Base-by-base conservation (phyloP, 2,797 vertebrate species). In the Rhabdophis nuchalis region DNA sequence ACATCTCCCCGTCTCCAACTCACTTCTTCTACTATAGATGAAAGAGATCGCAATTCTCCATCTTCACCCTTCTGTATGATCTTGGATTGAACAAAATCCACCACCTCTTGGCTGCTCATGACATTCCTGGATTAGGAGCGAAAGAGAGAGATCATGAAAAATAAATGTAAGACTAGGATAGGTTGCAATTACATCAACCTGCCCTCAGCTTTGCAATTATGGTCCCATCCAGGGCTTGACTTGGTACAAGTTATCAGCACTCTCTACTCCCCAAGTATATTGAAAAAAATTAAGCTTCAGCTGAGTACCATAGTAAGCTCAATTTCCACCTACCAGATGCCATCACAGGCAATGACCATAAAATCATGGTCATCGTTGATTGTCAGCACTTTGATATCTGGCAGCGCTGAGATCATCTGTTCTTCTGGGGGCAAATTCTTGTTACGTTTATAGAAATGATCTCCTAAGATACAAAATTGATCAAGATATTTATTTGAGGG, bases 371-470 rank as follows among this genome's bases (percentile, higher is more conserved):
- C 98, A 0, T 99, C 98, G 0, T 98, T 99, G 93, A 99, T 98
- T 2, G 99, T 99, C 97, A 99, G 96, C 94, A 99, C 98, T 96
- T 99, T 99, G 95, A 99, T 98, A 58, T 99, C 99, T 0, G 99
- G 99, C 97, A 99, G 96, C 1, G 99, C 98, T 13, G 99, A 99
- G 95, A 99, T 99, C 99, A 99, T 99, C 97, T 99, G 99, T 93
- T 99, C 99, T 93, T 99, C 99, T 0, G 99, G 98, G 10, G 98
- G 98, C 85, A 99, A 98, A 90, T 97, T 97, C 97, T 98, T 99
- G 97, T 99, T 99, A 95, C 99, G 98, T 96, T 99, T 99, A 94
- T 99, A 99, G 97, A 99, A 99, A 96, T 99, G 99, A 96, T 99
- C 99, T 86, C 99, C 99, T 99, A 96, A 86, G 0, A 10, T 82